Evolutionary conservation across 1,140 invertebrate species (phyloP), one percentile per base, ranked within the genome.

Genomic region (Brachionus rotundiformis): DNA sequence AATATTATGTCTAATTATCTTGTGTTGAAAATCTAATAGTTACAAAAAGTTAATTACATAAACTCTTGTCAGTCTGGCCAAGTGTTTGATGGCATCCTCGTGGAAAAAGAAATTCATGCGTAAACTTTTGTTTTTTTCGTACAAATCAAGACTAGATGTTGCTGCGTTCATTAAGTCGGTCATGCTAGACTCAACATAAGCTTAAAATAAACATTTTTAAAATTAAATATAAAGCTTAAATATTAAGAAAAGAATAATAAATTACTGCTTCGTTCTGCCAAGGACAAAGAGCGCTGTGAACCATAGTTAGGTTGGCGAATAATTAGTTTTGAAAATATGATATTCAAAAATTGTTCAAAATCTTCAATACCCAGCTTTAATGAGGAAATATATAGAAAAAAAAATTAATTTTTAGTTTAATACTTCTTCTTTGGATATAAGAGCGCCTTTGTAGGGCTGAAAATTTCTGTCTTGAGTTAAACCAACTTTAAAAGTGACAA

Each of bases 41-140:
- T n/a, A 25, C 3, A 23, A 49, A 82, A 41, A 23, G 10, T 31
- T n/a, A 85, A 84, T 85, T 82, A 88, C 87, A 84, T 87, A 82
- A 31, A 88, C 85, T 73, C 87, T 73, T 81, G 85, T 87, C 3
- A 88, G 84, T 61, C 87, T 83, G 19, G 87, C 85, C 31, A 86
- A 84, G 83, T 87, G 87, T 25, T 83, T 82, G 16, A 87, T 82
- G 19, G 87, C 86, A 71, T 87, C 85, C 13, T 83, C 83, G 82
- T 87, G 87, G 83, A 87, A 88, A 25, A 87, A 86, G 13, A 87
- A 80, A n/a, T 86, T 84, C 5, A 87, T 83, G 47, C 82, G 82
- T 47, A 86, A 85, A n/a, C 83, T 84, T 7, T 85, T 87, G 4
- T 83, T 84, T 47, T 84, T 82, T 59, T 88, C 87, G 82, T 88